These are phyloP conservation scores for Abrostola tripartita DNA, from an alignment of 2,888 invertebrate genomes.

Conservation along the genomic window DNA sequence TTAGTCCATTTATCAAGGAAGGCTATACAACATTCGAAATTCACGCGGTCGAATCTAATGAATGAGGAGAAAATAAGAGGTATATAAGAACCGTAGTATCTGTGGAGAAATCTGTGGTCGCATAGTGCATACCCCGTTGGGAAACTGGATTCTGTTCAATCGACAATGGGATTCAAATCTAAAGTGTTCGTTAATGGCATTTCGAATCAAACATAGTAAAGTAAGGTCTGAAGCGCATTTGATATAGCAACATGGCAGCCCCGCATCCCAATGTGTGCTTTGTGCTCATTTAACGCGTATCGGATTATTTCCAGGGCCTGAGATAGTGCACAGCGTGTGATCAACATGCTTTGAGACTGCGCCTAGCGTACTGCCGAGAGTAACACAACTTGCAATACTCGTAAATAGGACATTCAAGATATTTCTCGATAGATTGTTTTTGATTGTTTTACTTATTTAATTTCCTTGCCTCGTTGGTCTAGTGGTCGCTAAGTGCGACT, in stretches of 20 bases:
- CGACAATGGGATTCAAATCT: conserved; percentile 31
- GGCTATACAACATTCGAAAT: no score
- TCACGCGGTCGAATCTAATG: no score
- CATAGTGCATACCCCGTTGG: no score
- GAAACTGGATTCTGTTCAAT: conserved; percentile 15
- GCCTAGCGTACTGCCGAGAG: background rate
- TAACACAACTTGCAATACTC: background rate
- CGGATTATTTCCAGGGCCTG: conserved; percentile 11
- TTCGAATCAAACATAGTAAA: conserved; percentile 33
- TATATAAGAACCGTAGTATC: no score
- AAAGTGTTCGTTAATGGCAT: conserved; percentile 36
- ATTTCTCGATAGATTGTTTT: no score
- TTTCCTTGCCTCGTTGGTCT: background rate
- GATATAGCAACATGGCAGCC: conserved; percentile 2
- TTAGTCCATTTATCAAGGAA: no score
- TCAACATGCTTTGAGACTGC: conserved; percentile 7
- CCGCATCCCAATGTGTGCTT: background rate
- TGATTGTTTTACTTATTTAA: background rate
- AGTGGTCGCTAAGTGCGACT: no score
- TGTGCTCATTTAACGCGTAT: conserved; percentile 5
- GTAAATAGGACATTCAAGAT: no score
- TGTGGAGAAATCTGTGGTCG: no score
- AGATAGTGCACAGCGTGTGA: conserved; percentile 6
- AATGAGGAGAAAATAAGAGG: no score
- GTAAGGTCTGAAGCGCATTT: conserved; percentile 11